Base-by-base conservation (phyloP, 2,113 vertebrate genomes). In the Malaclemys terrapin region DNA sequence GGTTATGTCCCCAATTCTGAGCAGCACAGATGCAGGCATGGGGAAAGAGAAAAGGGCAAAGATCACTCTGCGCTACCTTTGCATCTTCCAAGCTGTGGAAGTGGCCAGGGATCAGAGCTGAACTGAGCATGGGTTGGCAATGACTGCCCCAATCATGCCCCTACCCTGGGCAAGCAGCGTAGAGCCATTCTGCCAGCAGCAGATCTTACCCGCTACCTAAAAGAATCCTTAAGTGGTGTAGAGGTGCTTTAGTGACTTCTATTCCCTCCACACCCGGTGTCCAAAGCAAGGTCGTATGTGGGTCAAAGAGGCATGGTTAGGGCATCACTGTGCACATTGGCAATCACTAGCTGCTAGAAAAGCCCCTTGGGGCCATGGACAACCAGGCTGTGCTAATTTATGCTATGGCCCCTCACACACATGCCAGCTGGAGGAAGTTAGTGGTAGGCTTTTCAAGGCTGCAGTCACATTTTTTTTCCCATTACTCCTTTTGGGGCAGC, bases 81-180 rank as follows among this genome's bases (percentile, higher is more conserved):
- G 29, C 14, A 35, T 59, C 57, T 59, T 59, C 27, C 27, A 59
- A 29, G 27, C 11, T 59, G 27, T 59, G 11, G 57, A 59, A 29
- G 57, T 59, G 57, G 57, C 57, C 27, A 59, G 27, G 27, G 57
- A 59, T 11, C 25, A 59, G 27, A 59, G 57, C 27, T 27, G 57
- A 22, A 59, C 25, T 29, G 57, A 59, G 27, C 5, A 59, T 59
- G 57, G 5, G 57, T 27, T 59, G 57, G 57, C 57, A 24, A 81
- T 57, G 45, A 69, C 3, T 19, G 53, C 38, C 80, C 65, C 10
- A 25, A 80, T 8, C 8, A 0, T 12, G 42, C 11, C 53, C 82
- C 5, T 29, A 72, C 1, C 6, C 6, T 10, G 24, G 20, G 6
- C 38, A 54, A 14, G 16, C 22, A 1, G 0, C 17, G 5, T 38